phyloP scores from a whole-genome alignment of 2,888 invertebrate genomes.

The Copidosoma aretas region DNA sequence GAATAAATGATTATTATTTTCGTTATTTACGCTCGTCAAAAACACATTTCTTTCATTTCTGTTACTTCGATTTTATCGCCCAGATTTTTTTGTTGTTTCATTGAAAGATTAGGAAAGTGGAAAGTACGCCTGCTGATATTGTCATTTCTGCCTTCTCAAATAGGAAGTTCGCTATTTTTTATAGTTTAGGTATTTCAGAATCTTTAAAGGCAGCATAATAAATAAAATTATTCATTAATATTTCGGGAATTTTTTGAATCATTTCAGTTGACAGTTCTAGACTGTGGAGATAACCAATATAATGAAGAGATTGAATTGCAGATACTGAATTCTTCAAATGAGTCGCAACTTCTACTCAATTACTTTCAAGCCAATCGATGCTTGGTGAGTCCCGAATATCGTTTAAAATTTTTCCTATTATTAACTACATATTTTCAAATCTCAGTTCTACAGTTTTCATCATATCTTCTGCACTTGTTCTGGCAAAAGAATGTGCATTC shows the following conservation, averaged over 20 bases:
- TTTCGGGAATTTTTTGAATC: background rate
- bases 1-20: background rate
- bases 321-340: background rate
- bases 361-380: background rate
- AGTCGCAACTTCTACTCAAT: background rate
- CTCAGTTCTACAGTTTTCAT: conserved; percentile 7
- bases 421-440: conserved; percentile 2
- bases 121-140: background rate
- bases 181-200: background rate
- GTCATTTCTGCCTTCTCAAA: background rate
- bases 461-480: background rate
- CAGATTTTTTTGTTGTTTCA: background rate
- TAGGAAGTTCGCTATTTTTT: background rate
- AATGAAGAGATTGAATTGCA: background rate
- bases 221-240: background rate
- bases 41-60: background rate
- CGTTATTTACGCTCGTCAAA: background rate
- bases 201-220: background rate
- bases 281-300: background rate
- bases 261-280: background rate
- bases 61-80: background rate
- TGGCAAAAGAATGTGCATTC: background rate
- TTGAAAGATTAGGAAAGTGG: background rate
- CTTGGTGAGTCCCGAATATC: background rate
- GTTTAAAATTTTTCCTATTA: background rate